Base-by-base conservation (phyloP, 2,113 vertebrate genomes). In the Glaucomys volans region DNA sequence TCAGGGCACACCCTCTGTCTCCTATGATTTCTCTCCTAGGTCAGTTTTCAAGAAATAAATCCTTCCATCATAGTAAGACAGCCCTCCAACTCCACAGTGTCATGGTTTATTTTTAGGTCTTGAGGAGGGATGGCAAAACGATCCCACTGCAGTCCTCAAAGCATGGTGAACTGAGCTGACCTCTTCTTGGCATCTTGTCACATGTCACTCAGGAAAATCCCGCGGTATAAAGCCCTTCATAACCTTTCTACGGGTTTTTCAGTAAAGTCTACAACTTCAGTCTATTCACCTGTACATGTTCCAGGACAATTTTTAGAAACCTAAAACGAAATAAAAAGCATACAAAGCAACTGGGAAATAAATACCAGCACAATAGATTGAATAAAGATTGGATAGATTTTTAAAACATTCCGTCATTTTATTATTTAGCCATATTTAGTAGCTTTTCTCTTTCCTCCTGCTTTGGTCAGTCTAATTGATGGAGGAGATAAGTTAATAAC, bases 121-220 rank as follows among this genome's bases (percentile, higher is more conserved):
- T 37, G 3, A 59, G 74, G 59, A 90, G 95, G 89, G 96, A 90
- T 18, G 44, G 93, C 93, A 94, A 79, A 95, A 28, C 54, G 93
- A 96, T 91, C 91, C 42, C 20, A 54, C 44, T 75, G 92, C 92
- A 79, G 82, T 80, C 89, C 85, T 74, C 85, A 71, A 13, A 96
- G 72, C 64, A 69, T 85, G 37, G 14, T 95, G 96, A 90, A 90
- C 79, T 97, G 87, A 97, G 37, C 83, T 97, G 96, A 97, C 95
- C 87, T 93, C 59, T 90, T 50, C 95, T 72, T 57, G 24, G 84
- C 42, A n/a, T 88, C 52, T 66, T 20, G n/a, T 69, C 0, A 1
- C 54, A 40, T 28, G 42, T 92, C 76, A 16, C 96, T 96, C 64
- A 35, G 76, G 52, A 37, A 52, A 71, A 47, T 26, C 91, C 57